Base-by-base conservation (phyloP, 2,113 vertebrate genomes). In the Myotis davidii region DNA sequence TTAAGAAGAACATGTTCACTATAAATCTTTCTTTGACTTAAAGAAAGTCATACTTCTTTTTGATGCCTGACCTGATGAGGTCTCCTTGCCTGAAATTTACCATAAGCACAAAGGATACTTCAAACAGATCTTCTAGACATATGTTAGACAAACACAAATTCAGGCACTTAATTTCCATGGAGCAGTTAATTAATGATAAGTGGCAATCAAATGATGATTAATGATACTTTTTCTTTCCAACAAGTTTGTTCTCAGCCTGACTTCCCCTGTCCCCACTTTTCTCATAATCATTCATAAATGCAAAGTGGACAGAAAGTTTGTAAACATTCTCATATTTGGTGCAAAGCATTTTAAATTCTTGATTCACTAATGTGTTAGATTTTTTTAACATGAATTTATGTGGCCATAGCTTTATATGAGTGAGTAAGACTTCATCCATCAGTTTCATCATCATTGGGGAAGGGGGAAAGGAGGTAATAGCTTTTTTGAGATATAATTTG, bases 401-500 rank as follows among this genome's bases (percentile, higher is more conserved):
- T 88, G 10, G 45, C 11, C 34, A 56, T 85, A 50, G 23, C 20
- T 86, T 85, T 34, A 27, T 42, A 45, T 14, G 12, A 7, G 45
- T 14, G 12, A 6, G 42, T 69, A 39, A 95, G 34, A 48, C 20
- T 45, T 67, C 27, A 59, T 76, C 29, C 1, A 85, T 69, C 65
- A 85, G 48, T 74, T 93, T 69, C 61, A 85, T 37, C 73, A 42
- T 61, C 8, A 10, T 50, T 52, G n/a, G n/a, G 84, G n/a, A 29
- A 5, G 61, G 61, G 32, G 11, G 61, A 27, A 76, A 37, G 32
- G 32, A 17, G 34, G 6, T 72, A 74, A 54, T 2, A 93, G 5
- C 17, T 70, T 88, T 89, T 91, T 50, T 91, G 29, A 89, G 14
- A 59, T 61, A 70, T 72, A 65, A 96, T 85, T 54, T 12, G 27